Evolutionary conservation across 2,888 invertebrate species (phyloP).

Genomic region (Andrena fulva): DNA sequence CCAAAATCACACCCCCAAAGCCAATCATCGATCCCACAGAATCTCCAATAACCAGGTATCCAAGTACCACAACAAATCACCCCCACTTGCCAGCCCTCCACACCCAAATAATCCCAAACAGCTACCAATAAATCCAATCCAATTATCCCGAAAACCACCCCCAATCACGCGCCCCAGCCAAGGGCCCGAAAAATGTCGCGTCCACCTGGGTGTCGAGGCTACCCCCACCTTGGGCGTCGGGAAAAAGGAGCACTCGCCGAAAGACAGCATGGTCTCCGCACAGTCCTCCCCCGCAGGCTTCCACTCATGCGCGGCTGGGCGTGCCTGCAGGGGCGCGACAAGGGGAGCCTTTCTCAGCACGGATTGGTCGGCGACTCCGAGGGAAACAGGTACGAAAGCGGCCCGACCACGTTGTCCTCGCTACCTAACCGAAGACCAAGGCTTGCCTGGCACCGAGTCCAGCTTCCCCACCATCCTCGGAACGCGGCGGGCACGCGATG

Average conservation of each 20-base stretch:
- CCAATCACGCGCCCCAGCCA: not conserved
- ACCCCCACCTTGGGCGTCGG: not conserved
- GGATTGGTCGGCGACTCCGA: slow-evolving; percentile 47
- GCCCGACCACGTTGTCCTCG: slow-evolving; percentile 20
- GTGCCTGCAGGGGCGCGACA: slow-evolving; percentile 48
- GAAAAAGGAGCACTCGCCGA: slow-evolving; percentile 24
- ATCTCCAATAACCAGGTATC: not conserved
- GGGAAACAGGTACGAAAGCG: slow-evolving; percentile 48
- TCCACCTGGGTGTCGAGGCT: too few species aligned
- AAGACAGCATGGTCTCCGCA: slow-evolving; percentile 54
- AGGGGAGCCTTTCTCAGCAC: not conserved
- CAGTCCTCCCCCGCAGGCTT: slow-evolving; percentile 19
- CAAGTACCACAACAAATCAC: not conserved
- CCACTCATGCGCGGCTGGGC: slow-evolving; percentile 45
- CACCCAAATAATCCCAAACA: not conserved
- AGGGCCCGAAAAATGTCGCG: not conserved
- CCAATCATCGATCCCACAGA: not conserved
- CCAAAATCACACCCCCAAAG: too few species aligned
- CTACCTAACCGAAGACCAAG: slow-evolving; percentile 1
- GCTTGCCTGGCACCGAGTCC: not conserved
- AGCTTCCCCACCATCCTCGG: slow-evolving; percentile 35
- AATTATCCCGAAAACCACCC: not conserved
- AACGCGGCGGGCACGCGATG: slow-evolving; percentile 22
- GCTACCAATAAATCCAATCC: not conserved
- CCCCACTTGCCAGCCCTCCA: not conserved